These are phyloP conservation scores for Aricia agestis DNA, from an alignment of 1,140 invertebrate genomes.

Conservation along the genomic window DNA sequence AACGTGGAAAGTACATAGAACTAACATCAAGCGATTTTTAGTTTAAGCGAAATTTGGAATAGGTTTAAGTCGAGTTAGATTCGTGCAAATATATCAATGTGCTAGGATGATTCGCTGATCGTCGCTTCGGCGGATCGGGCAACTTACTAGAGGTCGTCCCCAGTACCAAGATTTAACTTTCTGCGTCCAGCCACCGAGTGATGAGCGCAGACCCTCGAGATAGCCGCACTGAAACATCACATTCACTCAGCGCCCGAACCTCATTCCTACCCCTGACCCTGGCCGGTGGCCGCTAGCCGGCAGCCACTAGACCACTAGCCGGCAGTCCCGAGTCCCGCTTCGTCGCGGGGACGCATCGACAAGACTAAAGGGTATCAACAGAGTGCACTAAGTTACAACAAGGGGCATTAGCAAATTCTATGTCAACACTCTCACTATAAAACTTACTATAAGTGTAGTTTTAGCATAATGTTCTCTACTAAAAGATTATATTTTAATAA, in stretches of 20 bases:
- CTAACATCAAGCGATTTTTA: conserved; percentile 62
- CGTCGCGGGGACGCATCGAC: neutral
- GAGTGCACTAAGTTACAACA: conserved; percentile 6
- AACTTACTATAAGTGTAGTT: conserved; percentile 11
- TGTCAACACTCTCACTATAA: conserved; percentile 3
- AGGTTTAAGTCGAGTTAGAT: conserved; percentile 40
- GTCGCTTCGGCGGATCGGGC: conserved; percentile 57
- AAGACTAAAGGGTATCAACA: conserved; percentile 5
- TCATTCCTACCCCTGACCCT: conserved; percentile 27
- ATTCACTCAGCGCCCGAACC: conserved; percentile 62
- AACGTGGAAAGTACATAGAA: conserved; percentile 60
- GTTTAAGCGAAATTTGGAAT: conserved; percentile 66
- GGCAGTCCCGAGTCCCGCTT: too few relatives aligned
- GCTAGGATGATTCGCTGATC: conserved; percentile 66
- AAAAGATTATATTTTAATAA: conserved; percentile 2
- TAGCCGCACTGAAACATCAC: conserved; percentile 87
- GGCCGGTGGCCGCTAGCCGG: conserved; percentile 5
- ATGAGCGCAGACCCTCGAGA: conserved; percentile 92
- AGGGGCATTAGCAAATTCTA: conserved; percentile 14
- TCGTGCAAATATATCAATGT: conserved; percentile 72
- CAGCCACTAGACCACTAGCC: too few relatives aligned
- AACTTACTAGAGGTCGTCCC: conserved; percentile 95
- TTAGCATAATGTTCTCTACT: neutral
- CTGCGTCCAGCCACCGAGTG: conserved; percentile 93
- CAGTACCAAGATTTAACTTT: conserved; percentile 96